Evolutionary conservation across 2,113 vertebrate species (phyloP), one percentile per base, ranked within the genome.

Genomic region (Rhinopomastus cyanomelas): DNA sequence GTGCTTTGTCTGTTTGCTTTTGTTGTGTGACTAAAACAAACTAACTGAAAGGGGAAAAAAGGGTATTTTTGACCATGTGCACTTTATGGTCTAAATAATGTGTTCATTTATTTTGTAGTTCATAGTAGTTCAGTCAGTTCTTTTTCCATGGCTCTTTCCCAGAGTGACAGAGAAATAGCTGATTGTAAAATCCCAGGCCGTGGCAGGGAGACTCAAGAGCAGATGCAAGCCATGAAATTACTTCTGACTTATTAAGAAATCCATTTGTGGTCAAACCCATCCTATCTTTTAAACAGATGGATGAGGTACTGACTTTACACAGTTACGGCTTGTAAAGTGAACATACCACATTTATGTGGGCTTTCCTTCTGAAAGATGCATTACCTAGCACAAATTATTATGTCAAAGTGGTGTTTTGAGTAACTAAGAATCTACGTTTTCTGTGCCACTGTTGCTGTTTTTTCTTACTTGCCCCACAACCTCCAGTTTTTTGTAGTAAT

Each of bases 181-280:
- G 80, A 92, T 48, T 89, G 61, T 78, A 88, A 95, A 93, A 94
- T 91, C 89, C 59, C 37, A 92, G 82, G 46, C 56, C 23, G 81
- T 83, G 56, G 67, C 52, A 69, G 34, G n/a, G 67, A 46, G 19
- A 52, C 39, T 74, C 39, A 12, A 32, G 48, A 79, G 67, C 72
- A 94, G 79, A 78, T 46, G 60, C 22, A 81, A 81, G 22, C 57
- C 32, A 46, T 88, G 39, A 72, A 89, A 88, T 89, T 44, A 72
- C 61, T 91, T 74, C 51, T 62, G 61, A 64, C 27, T 80, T 84
- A 59, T 81, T 34, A 60, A 92, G 81, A 67, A 92, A 59, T 23
- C 49, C 27, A 7, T 81, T 87, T 87, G 84, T 85, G 91, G 89
- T 75, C 56, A 81, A 87, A 23, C 52, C 52, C 39, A 36, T 57